Evolutionary conservation across 1,140 invertebrate genomes (phyloP).

Genomic region (Orussus abietinus): DNA sequence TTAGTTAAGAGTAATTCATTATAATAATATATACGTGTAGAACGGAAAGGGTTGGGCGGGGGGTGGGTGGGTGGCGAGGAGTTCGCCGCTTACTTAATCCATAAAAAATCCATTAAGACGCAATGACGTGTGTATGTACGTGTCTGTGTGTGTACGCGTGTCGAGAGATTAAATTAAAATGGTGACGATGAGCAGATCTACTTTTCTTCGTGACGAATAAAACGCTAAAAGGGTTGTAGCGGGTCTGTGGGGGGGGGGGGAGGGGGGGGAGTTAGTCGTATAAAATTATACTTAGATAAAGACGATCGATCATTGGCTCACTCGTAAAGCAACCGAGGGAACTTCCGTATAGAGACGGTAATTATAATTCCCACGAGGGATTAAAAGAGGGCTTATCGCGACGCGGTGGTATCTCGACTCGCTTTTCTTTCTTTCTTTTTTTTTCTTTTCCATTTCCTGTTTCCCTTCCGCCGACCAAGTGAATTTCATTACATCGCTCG

Average conservation of each 20-base stretch:
- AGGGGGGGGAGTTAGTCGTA: slow-evolving; percentile 23
- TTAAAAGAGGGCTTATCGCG: not conserved
- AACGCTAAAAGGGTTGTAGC: slow-evolving; percentile 24
- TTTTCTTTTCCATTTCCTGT: slow-evolving; percentile 10
- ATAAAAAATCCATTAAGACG: slow-evolving; percentile 23
- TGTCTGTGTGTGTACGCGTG: no score
- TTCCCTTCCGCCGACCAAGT: no score
- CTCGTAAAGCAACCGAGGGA: slow-evolving; percentile 40
- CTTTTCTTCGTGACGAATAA: slow-evolving; percentile 20
- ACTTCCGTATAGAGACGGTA: no score
- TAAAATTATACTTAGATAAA: slow-evolving; percentile 31
- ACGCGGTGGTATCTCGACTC: not conserved
- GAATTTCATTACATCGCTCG: no score
- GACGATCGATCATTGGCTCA: slow-evolving; percentile 25
- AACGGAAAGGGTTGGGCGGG: no score
- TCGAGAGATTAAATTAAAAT: slow-evolving; percentile 32
- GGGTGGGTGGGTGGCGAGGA: no score
- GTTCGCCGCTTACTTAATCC: slow-evolving; percentile 30
- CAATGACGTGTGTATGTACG: slow-evolving; percentile 28
- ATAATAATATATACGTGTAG: no score
- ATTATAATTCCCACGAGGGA: no score
- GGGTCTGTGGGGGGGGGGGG: no score
- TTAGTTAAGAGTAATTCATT: no score
- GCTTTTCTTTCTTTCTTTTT: slow-evolving; percentile 14
- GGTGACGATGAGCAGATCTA: slow-evolving; percentile 38